Evolutionary conservation across 2,888 invertebrate genomes (phyloP).

Genomic region (Nymphalis urticae): DNA sequence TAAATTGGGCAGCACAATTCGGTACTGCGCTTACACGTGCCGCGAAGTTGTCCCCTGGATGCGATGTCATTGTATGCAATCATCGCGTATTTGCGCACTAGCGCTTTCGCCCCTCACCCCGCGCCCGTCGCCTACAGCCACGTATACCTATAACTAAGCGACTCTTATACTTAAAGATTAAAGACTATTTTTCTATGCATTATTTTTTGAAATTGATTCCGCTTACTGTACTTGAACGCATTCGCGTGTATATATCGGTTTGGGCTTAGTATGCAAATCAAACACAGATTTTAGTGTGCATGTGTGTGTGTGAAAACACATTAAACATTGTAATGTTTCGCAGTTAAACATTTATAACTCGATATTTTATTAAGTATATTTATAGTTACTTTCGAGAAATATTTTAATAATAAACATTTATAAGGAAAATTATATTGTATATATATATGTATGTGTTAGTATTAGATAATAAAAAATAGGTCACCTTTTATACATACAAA

Average conservation of each 20-base stretch:
- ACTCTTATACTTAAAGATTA: background rate
- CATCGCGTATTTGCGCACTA: conserved; percentile 67
- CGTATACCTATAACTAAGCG: conserved; percentile 1
- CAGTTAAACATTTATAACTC: background rate
- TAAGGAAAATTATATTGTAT: too few species aligned
- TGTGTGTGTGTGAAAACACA: conserved; percentile 28
- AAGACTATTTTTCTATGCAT: background rate
- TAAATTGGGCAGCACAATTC: conserved; percentile 49
- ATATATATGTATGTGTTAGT: too few species aligned
- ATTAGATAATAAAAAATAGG: too few species aligned
- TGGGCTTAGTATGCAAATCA: conserved; percentile 40
- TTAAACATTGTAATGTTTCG: conserved; percentile 24
- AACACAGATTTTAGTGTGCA: conserved; percentile 24
- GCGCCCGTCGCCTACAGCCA: conserved; percentile 36
- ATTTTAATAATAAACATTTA: too few species aligned
- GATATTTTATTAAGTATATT: background rate
- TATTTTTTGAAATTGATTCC: background rate
- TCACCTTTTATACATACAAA: too few species aligned
- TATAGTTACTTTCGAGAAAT: conserved; percentile 38
- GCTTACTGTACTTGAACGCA: conserved; percentile 53
- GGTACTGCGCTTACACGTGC: conserved; percentile 77
- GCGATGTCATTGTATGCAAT: conserved; percentile 80
- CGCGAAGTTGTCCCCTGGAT: conserved; percentile 71
- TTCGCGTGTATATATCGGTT: conserved; percentile 39
- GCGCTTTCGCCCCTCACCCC: conserved; percentile 45